A percentile compares a stretch with the other conserved stretches of the same genome.
These are phyloP conservation scores for Hirtodrosophila histrioides DNA, from an alignment of 2,888 invertebrate species.

Conservation along the genomic window DNA sequence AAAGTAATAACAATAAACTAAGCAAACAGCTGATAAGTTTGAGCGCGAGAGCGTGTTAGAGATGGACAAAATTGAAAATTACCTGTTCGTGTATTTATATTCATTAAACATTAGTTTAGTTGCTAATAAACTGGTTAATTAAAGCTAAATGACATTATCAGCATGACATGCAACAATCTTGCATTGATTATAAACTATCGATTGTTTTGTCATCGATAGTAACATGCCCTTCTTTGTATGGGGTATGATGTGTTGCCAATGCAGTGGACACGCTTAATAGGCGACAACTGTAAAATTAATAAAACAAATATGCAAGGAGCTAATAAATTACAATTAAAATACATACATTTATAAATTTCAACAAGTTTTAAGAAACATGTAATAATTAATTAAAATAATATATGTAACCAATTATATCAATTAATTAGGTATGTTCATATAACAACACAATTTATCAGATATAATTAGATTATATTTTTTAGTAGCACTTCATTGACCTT, in stretches of 20 bases:
- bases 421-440: no score
- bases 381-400: no score
- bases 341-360: no score
- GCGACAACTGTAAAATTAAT: no score
- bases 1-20: slow-evolving; percentile 16
- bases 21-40: slow-evolving; percentile 48
- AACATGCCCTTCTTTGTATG: not conserved
- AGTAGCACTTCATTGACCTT: no score
- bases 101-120: not conserved
- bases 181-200: slow-evolving; percentile 25
- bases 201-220: slow-evolving; percentile 3
- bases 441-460: no score
- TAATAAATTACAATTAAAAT: no score
- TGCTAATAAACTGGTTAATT: not conserved
- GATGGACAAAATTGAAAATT: slow-evolving; percentile 10
- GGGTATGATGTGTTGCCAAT: not conserved
- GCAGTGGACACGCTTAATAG: not conserved
- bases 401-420: no score
- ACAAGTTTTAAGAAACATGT: no score
- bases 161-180: not conserved
- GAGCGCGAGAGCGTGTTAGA: slow-evolving; percentile 24
- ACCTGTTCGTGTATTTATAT: no score
- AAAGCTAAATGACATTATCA: not conserved
- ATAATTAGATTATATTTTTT: no score
- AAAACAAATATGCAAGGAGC: no score